Percentiles rank a stretch among this genome's conserved stretches.
Evolutionary conservation across 2,888 invertebrate species (phyloP).

Genomic region (Philonicus albiceps): DNA sequence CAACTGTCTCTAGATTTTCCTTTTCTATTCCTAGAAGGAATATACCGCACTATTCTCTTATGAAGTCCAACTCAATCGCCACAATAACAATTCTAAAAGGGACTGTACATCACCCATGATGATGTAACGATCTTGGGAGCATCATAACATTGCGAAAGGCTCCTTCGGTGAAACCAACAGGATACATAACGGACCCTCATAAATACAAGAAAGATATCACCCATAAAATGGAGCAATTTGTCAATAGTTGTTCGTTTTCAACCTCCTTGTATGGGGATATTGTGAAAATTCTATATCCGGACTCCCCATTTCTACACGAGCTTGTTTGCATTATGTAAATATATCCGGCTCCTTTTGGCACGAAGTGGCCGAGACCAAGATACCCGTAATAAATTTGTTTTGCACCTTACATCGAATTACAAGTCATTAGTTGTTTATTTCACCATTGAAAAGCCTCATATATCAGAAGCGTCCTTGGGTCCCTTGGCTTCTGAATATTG

Average conservation of each 20-base stretch:
- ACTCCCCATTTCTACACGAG: neutral
- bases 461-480: neutral
- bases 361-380: neutral
- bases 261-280: neutral
- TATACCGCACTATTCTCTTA: neutral
- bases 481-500: conserved; percentile 5
- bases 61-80: neutral
- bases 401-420: conserved; percentile 24
- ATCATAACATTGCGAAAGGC: neutral
- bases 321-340: conserved; percentile 22
- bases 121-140: conserved; percentile 50
- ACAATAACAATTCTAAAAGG: neutral
- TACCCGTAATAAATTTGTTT: conserved; percentile 29
- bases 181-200: conserved; percentile 9
- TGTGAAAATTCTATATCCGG: neutral
- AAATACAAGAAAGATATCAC: conserved; percentile 25
- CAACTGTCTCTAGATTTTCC: conserved; percentile 14
- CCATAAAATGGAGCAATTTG: conserved; percentile 32
- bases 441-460: conserved; percentile 20
- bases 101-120: neutral
- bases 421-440: conserved; percentile 31
- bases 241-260: conserved; percentile 9
- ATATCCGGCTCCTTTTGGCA: neutral
- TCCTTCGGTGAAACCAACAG: neutral
- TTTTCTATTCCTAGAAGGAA: neutral